phyloP scores from a whole-genome alignment of 2,113 vertebrate species.

The Rhagologus leucostigma region DNA sequence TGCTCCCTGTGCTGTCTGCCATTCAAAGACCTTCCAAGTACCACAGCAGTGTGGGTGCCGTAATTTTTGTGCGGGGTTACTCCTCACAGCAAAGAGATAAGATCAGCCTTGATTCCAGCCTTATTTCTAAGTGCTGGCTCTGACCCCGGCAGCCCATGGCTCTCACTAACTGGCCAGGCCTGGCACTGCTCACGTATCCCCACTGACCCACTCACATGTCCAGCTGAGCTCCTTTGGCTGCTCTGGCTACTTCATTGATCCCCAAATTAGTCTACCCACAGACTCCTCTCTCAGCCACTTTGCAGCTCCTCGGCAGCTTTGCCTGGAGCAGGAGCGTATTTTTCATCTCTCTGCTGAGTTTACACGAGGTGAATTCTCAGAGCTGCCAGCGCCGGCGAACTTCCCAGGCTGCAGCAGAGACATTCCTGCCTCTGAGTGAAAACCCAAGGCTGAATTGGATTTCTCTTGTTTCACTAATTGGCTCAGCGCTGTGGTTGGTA shows the following conservation, averaged over 20 bases:
- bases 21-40: neutral
- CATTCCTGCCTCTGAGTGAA: neutral
- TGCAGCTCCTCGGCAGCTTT: neutral
- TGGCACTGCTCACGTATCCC: neutral
- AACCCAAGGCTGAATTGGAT: neutral
- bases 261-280: neutral
- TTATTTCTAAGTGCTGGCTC: neutral
- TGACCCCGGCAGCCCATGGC: neutral
- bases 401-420: neutral
- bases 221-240: neutral
- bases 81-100: neutral
- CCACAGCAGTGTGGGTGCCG: neutral
- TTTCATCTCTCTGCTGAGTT: conserved; percentile 1
- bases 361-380: neutral
- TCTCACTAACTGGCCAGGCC: neutral
- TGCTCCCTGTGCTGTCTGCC: neutral
- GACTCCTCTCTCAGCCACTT: neutral
- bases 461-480: conserved; percentile 8
- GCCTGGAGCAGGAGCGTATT: neutral
- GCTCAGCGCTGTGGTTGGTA: neutral
- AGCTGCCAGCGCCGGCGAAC: neutral
- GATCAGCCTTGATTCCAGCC: neutral
- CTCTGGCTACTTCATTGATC: neutral
- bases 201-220: neutral
- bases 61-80: neutral